phyloP scores from a whole-genome alignment of 2,888 invertebrate genomes.

The Cephus nigrinus region DNA sequence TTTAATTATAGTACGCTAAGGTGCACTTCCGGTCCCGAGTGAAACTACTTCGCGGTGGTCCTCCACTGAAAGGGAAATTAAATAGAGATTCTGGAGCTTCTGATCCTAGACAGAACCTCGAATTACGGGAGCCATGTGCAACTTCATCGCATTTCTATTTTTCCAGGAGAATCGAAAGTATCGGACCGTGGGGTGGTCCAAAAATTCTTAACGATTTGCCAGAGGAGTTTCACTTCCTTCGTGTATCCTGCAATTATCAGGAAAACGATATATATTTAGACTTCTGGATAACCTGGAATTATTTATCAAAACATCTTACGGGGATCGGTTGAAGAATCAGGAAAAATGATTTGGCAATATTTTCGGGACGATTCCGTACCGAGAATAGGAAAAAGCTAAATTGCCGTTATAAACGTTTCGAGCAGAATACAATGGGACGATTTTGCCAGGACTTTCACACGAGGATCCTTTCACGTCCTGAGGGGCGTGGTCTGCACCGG shows the following conservation, averaged over 20 bases:
- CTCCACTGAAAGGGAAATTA: not conserved
- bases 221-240: not conserved
- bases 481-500: conserved; percentile 44
- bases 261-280: not conserved
- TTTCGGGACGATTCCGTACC: not conserved
- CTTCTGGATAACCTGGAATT: not conserved
- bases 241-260: not conserved
- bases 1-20: not conserved
- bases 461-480: conserved; percentile 36
- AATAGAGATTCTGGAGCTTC: not conserved
- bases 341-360: not conserved
- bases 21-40: not conserved
- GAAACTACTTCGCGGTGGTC: not conserved
- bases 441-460: conserved; percentile 52
- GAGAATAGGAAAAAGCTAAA: not conserved
- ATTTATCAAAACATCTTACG: not conserved
- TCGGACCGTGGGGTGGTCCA: not conserved
- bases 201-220: not conserved
- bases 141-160: not conserved
- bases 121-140: conserved; percentile 3
- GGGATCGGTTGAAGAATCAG: not conserved
- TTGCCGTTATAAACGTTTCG: conserved; percentile 38
- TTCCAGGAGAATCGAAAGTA: not conserved
- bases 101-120: not conserved
- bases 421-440: conserved; percentile 44